Base-by-base conservation (phyloP, 2,888 invertebrate genomes). In the Polylopha cassiicola region DNA sequence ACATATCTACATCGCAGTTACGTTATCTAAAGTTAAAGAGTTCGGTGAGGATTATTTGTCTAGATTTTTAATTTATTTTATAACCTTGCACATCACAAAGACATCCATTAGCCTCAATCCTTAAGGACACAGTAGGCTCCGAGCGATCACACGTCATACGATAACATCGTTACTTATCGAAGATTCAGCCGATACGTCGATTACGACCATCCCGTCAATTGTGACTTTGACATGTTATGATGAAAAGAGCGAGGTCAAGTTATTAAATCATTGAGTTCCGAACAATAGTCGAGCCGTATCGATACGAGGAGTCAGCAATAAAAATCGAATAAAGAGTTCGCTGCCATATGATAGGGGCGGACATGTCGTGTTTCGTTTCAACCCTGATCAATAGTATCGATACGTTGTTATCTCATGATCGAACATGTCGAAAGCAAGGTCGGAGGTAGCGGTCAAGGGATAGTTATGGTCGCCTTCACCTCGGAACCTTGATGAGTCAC, bases 401-500 rank as follows among this genome's bases (percentile, higher is more conserved):
- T 57, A 61, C 61, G 60, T 58, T 61, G 55, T 68, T 77, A 79
- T 78, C 72, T 65, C 47, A 59, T 57, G 66, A 74, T 77, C 71
- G 55, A 32, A 42, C 45, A 38, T 47, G 69, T 74, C 67, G 81
- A 80, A 79, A 79, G 80, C 79, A 81, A 84, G 82, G 82, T 62
- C 69, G 57, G 55, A 62, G 73, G 76, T 75, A 69, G 66, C 70
- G 80, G 78, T 77, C 78, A 81, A 78, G 76, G 81, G 80, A 76
- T 78, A 72, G 62, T 55, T 51, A 41, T 20, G 31, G 49, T 56
- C 58, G 61, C 73, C 77, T 77, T 80, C 76, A 76, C 72, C 74
- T 70, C 65, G 47, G 55, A 64, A 48, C 72, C 53, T 51, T 72
- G 69, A 69, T 79, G 80, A 78, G 62, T 80, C 78, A 75, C 53